phyloP scores from a whole-genome alignment of 2,113 vertebrate genomes.

The Halichoeres trimaculatus region DNA sequence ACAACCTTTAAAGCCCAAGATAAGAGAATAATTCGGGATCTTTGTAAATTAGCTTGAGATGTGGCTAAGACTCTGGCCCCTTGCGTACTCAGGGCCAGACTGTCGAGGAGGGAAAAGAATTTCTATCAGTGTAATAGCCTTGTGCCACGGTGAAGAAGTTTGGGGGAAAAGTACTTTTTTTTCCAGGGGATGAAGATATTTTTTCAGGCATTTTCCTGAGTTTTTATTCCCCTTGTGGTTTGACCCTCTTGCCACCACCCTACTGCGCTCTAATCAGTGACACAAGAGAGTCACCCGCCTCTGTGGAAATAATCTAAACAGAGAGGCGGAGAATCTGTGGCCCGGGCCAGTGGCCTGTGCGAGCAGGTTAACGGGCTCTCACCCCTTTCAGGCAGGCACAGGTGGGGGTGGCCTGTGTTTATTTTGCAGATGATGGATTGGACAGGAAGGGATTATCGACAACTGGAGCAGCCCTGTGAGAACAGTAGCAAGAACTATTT shows the following conservation, averaged over 20 bases:
- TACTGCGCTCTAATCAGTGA: constrained; percentile 77
- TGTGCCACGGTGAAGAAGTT: constrained; percentile 77
- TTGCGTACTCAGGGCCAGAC: constrained; percentile 64
- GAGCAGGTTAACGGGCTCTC: constrained; percentile 75
- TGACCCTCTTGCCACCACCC: constrained; percentile 79
- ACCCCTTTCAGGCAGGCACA: constrained; percentile 69
- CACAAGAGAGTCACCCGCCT: constrained; percentile 70
- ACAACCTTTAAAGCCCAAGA: constrained; percentile 86
- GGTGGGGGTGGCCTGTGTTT: constrained; percentile 72
- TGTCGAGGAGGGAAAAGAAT: constrained; percentile 66
- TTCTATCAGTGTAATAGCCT: constrained; percentile 84
- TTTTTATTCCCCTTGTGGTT: constrained; percentile 75
- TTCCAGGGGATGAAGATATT: constrained; percentile 59
- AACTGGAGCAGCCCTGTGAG: constrained; percentile 36
- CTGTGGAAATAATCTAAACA: constrained; percentile 77
- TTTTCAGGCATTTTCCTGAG: constrained; percentile 51
- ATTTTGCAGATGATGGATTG: constrained; percentile 74
- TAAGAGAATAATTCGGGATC: constrained; percentile 85
- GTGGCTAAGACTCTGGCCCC: constrained; percentile 78
- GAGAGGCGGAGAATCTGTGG: constrained; percentile 61
- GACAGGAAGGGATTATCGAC: constrained; percentile 62
- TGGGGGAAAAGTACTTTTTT: constrained; percentile 69
- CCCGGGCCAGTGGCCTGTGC: constrained; percentile 54
- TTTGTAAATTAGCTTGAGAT: constrained; percentile 87
- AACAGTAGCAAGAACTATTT: constrained; percentile 35